A percentile compares a stretch with the other conserved stretches of the same genome.
Conservation (phyloP, 2,888 invertebrate genomes). For the Mythimna pallens region DNA sequence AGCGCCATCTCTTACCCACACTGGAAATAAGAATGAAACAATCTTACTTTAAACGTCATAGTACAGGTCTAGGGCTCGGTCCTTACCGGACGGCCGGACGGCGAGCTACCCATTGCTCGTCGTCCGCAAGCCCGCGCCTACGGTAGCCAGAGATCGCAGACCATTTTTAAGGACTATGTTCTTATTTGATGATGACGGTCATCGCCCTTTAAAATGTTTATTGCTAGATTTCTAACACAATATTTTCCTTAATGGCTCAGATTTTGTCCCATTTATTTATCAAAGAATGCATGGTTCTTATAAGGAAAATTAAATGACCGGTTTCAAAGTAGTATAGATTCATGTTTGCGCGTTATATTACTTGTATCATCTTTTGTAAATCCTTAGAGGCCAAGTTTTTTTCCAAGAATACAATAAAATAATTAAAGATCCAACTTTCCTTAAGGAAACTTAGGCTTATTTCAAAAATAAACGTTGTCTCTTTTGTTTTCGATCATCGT, state of each 20-base stretch:
- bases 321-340: background rate
- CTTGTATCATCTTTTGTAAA: background rate
- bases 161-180: background rate
- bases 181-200: background rate
- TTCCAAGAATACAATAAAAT: background rate
- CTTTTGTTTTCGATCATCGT: slow-evolving; percentile 49
- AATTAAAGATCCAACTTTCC: background rate
- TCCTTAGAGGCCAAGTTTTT: background rate
- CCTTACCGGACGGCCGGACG: too few relatives aligned
- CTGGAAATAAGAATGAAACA: too few relatives aligned
- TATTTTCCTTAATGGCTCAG: slow-evolving; percentile 7
- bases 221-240: background rate
- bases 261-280: background rate
- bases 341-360: background rate
- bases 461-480: slow-evolving; percentile 19
- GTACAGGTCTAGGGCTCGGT: too few relatives aligned
- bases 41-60: too few relatives aligned
- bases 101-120: too few relatives aligned
- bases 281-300: too few relatives aligned
- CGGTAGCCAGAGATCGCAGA: too few relatives aligned
- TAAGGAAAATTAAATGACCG: slow-evolving; percentile 19
- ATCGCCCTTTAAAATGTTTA: background rate
- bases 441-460: background rate
- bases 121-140: too few relatives aligned
- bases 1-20: too few relatives aligned